These are phyloP conservation scores for Mionectes macconnelli DNA, from an alignment of 2,113 vertebrate species.

Conservation along the genomic window DNA sequence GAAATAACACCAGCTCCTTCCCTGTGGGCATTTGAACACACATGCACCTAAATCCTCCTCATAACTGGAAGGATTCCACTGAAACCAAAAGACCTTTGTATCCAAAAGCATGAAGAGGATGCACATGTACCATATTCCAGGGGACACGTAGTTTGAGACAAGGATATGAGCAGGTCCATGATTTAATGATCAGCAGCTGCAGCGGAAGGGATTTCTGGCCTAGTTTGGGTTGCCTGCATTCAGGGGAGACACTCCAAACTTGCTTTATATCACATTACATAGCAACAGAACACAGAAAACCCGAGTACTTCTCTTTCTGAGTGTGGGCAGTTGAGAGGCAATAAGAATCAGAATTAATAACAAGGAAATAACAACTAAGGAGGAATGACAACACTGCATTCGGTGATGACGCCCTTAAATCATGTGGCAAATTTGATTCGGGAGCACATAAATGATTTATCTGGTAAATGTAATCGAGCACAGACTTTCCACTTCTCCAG, in stretches of 20 bases:
- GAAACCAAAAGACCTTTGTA: neutral
- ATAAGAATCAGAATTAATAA: slow-evolving; percentile 36
- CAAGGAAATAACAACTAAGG: slow-evolving; percentile 40
- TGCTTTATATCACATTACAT: slow-evolving; percentile 72
- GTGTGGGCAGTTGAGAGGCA: neutral
- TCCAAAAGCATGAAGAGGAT: neutral
- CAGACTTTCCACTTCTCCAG: neutral
- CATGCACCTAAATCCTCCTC: neutral
- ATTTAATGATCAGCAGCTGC: slow-evolving; percentile 74
- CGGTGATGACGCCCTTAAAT: slow-evolving; percentile 18
- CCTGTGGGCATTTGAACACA: neutral
- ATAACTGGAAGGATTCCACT: neutral
- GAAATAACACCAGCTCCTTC: neutral
- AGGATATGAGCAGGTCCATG: slow-evolving; percentile 21
- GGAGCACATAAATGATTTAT: slow-evolving; percentile 39
- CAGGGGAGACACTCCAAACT: slow-evolving; percentile 44
- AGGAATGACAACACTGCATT: slow-evolving; percentile 31
- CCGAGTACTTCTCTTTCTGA: slow-evolving; percentile 1
- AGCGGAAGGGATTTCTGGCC: slow-evolving; percentile 53
- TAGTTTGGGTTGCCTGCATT: slow-evolving; percentile 28
- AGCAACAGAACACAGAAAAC: slow-evolving; percentile 57
- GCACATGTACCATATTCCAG: neutral
- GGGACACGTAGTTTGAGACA: neutral
- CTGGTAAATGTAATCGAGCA: neutral
- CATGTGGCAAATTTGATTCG: neutral